Percentiles rank a stretch among this genome's conserved stretches.
These are phyloP conservation scores for Engystomops pustulosus DNA, from an alignment of 2,113 vertebrate species.

Conservation along the genomic window DNA sequence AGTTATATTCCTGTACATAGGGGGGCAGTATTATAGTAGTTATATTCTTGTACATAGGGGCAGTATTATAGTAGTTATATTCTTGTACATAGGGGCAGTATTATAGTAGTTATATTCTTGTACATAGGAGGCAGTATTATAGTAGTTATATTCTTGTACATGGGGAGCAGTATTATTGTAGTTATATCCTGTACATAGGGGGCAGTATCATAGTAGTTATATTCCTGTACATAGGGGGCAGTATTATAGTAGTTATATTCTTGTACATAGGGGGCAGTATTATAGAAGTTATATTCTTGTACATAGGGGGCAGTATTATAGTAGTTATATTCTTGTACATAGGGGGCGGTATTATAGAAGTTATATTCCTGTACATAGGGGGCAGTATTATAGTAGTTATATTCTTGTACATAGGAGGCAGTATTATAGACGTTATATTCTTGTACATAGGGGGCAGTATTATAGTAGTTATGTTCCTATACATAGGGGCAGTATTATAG, in stretches of 20 bases:
- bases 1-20: neutral
- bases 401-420: neutral
- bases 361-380: neutral
- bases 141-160: neutral
- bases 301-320: slow-evolving; percentile 7
- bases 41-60: neutral
- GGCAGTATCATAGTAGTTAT: neutral
- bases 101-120: slow-evolving; percentile 14
- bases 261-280: neutral
- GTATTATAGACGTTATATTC: neutral
- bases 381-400: neutral
- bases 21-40: slow-evolving; percentile 5
- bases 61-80: slow-evolving; percentile 19
- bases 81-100: neutral
- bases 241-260: slow-evolving; percentile 8
- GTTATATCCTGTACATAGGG: too few species aligned
- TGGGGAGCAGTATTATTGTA: neutral
- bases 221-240: neutral
- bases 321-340: neutral
- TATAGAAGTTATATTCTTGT: slow-evolving; percentile 7
- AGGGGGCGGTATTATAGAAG: neutral
- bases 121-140: neutral
- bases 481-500: neutral
- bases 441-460: neutral
- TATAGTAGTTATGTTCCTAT: neutral